Evolutionary conservation across 2,113 vertebrate genomes (phyloP), one percentile per base, ranked within the genome.

Genomic region (Leptodactylus fuscus): DNA sequence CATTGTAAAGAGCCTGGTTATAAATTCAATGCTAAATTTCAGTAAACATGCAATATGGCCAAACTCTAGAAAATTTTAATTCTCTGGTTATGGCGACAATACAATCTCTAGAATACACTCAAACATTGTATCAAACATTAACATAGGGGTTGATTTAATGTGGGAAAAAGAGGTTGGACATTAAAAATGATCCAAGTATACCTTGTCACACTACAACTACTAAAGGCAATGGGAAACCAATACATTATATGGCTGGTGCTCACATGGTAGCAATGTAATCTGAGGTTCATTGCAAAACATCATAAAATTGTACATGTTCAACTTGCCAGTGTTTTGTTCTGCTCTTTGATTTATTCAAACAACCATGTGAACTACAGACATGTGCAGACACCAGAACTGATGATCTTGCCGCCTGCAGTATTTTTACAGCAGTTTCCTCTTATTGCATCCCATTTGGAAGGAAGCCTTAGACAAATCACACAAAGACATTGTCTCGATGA

Each of bases 401-500:
- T 62, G 58, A 62, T 29, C 58, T 62, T 62, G 58, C 58, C 24
- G 11, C 58, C 58, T 62, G 24, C 24, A 13, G 11, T 62, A 29
- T 62, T 62, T 62, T 62, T 62, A 62, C 58, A 62, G 58, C 24
- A 62, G 58, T 62, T 62, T 62, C 58, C 58, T 62, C 11, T 62
- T 62, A 62, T 60, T 60, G 55, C 55, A 60, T 60, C 55, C n/a
- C 55, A 60, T 60, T 60, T 60, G 55, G 55, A 60, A 60, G 55
- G n/a, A 60, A 60, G n/a, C 55, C 2, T 27, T 60, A 60, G 9
- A 60, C 55, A 60, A 60, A 60, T 60, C 55, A 27, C 12, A 58
- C 20, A 8, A 58, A 58, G 53, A 58, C 22, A 58, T 9, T 9
- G 22, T 58, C 22, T n/a, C 22, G 53, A 58, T 58, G 53, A 58